Percentiles rank a stretch among this genome's conserved stretches.
Evolutionary conservation across 2,113 vertebrate genomes (phyloP).

Genomic region (Cavia porcellus): DNA sequence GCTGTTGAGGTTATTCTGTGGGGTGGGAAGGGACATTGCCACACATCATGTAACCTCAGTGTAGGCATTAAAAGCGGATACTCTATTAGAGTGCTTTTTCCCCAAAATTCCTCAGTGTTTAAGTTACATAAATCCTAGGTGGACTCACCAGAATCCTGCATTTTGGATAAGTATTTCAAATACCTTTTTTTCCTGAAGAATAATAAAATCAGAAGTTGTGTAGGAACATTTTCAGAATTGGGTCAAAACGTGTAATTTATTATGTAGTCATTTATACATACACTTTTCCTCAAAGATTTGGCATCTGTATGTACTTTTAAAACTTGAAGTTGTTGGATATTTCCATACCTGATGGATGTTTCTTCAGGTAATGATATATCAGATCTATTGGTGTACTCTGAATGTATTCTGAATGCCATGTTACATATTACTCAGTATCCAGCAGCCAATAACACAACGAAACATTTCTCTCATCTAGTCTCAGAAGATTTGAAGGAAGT

Average conservation of each 20-base stretch:
- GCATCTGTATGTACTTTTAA: not conserved
- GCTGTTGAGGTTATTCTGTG: not conserved
- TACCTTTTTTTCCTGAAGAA: not conserved
- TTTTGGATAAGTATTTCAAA: not conserved
- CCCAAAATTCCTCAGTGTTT: not conserved
- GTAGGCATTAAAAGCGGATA: not conserved
- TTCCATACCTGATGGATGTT: not conserved
- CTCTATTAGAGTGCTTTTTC: not conserved
- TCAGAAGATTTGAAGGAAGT: not conserved
- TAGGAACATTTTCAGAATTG: not conserved
- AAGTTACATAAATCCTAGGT: no score
- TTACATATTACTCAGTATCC: not conserved
- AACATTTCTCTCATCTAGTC: not conserved
- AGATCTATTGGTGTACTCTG: not conserved
- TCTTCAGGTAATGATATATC: not conserved
- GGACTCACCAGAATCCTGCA: not conserved
- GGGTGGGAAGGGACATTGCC: not conserved
- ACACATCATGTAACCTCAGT: not conserved
- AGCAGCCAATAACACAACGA: not conserved
- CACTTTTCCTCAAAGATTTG: constrained; percentile 42
- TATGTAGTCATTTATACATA: not conserved
- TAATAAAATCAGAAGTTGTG: not conserved
- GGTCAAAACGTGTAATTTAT: not conserved
- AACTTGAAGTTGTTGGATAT: not conserved
- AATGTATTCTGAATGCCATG: not conserved